Evolutionary conservation across 1,140 invertebrate species (phyloP), one percentile per base, ranked within the genome.

Genomic region (Eubasilissa regina): DNA sequence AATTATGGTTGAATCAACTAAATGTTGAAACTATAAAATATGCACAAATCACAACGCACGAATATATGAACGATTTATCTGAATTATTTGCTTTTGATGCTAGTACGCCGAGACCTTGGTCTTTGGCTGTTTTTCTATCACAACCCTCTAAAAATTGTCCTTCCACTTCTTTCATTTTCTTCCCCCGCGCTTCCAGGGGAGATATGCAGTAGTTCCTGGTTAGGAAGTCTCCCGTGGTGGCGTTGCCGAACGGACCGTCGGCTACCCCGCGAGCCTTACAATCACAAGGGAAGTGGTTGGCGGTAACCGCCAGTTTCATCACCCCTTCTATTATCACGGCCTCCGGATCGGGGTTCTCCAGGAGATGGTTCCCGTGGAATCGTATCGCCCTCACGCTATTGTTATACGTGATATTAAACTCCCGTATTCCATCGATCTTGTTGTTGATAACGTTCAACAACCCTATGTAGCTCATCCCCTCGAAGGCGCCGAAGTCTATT

Each of bases 271-370:
- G 92, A 3, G 94, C 91, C 80, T 94, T 94, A 82, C 95, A 96
- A 85, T 95, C 95, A 85, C 95, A 96, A 0, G 95, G 95, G 84
- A 96, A 94, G 84, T 95, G 94, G 85, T 96, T 96, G 11, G 92
- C 91, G 4, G 92, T 87, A 62, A 95, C 92, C 81, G 92, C 92
- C 25, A 95, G 84, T 53, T 91, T 90, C 53, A 91, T 90, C 7
- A 95, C 81, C 11, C 81, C 93, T 76, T 94, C 91, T 6, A 93
- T 87, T 10, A 92, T 89, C 51, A 95, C 92, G 0, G 90, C 88
- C 70, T 93, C 91, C n/a, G 92, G 90, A 9, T 91, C 89, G 0
- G 94, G 94, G 0, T 93, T 92, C 81, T 95, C 93, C 25, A 96
- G 85, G 78, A 96, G 92, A 84, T 96, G 95, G 84, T 96, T 96